Evolutionary conservation across 1,140 invertebrate species (phyloP).

Genomic region (Hylaeus volcanicus): DNA sequence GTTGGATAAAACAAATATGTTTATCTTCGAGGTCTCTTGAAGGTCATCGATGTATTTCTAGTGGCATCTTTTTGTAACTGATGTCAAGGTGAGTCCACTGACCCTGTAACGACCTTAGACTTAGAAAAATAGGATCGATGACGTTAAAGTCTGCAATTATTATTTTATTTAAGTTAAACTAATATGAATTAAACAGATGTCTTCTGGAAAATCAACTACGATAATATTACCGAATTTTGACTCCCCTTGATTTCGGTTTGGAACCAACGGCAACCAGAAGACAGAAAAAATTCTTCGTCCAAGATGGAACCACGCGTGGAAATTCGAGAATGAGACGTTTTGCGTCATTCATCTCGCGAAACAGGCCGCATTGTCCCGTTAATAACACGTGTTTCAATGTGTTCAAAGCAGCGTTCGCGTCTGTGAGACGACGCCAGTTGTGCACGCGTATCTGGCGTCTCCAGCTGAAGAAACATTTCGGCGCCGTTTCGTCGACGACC

Average conservation of each 20-base stretch:
- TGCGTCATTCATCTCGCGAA: not conserved
- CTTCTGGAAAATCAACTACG: too few species aligned
- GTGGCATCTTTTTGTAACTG: too few species aligned
- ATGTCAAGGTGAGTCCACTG: too few species aligned
- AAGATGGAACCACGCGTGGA: not conserved
- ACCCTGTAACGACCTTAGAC: too few species aligned
- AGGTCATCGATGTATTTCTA: too few species aligned
- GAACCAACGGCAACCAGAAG: not conserved
- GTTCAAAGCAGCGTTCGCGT: not conserved
- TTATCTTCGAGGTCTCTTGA: too few species aligned
- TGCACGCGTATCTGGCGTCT: conserved; percentile 42
- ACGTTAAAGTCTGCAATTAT: too few species aligned
- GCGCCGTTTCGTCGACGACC: conserved; percentile 4
- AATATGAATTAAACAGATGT: too few species aligned
- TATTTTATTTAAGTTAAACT: too few species aligned
- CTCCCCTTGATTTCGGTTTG: not conserved
- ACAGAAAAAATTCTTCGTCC: not conserved
- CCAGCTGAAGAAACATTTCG: conserved; percentile 59
- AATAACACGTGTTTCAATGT: conserved; percentile 56
- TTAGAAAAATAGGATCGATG: too few species aligned
- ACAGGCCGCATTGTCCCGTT: conserved; percentile 38
- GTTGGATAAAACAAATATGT: too few species aligned
- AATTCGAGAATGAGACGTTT: not conserved
- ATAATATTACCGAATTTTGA: too few species aligned
- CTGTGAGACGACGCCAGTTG: conserved; percentile 45